Conservation (phyloP, 2,113 vertebrate genomes). For the Brachypteracias leptosomus region DNA sequence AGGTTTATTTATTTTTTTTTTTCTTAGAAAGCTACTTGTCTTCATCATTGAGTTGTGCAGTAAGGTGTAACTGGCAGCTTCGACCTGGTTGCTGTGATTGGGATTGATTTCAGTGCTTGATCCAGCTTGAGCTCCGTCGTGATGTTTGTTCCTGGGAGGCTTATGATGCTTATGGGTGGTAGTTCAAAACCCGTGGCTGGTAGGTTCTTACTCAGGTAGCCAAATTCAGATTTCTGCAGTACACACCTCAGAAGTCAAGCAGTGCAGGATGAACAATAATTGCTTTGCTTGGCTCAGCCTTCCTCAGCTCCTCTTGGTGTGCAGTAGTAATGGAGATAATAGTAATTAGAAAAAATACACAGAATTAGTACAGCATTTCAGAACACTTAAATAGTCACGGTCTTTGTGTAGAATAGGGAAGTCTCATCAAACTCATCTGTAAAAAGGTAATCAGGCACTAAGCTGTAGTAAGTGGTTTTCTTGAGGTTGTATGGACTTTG, state of each 20-base stretch:
- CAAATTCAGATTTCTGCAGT: neutral
- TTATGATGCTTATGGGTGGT: neutral
- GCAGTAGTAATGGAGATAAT: neutral
- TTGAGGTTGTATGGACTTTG: neutral
- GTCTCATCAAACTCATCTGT: neutral
- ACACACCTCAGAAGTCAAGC: neutral
- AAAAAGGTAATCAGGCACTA: neutral
- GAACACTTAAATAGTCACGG: neutral
- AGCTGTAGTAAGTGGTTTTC: neutral
- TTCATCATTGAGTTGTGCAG: neutral
- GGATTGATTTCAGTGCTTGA: neutral
- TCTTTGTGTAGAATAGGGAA: neutral
- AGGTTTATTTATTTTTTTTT: neutral
- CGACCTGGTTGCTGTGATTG: neutral
- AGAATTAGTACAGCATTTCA: neutral
- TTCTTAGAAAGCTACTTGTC: neutral
- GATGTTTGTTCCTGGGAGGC: neutral
- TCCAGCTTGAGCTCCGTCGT: neutral
- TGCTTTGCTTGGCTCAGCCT: neutral
- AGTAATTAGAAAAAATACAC: neutral
- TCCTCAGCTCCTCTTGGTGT: neutral
- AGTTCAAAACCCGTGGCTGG: neutral
- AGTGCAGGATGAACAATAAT: neutral
- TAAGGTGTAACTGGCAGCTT: neutral
- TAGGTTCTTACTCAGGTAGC: neutral